These are phyloP conservation scores for Electrona antarctica DNA, from an alignment of 2,113 vertebrate genomes.

Conservation along the genomic window DNA sequence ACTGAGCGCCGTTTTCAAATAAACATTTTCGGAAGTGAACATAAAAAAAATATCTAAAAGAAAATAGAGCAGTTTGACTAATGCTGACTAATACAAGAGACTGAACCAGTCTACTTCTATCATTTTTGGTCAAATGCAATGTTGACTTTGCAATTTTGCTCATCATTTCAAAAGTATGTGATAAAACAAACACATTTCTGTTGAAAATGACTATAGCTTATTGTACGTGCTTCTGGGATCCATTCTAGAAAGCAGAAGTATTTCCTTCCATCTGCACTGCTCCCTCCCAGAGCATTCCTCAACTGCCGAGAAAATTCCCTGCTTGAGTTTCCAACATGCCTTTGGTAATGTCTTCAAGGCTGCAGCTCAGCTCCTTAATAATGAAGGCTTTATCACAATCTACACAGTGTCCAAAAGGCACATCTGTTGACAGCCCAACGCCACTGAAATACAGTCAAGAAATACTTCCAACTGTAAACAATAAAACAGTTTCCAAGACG, in stretches of 20 bases:
- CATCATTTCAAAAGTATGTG: conserved; percentile 47
- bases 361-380: conserved; percentile 49
- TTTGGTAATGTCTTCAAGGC: conserved; percentile 68
- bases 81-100: conserved; percentile 12
- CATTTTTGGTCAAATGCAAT: neutral
- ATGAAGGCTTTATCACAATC: conserved; percentile 52
- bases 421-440: conserved; percentile 33
- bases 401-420: conserved; percentile 40
- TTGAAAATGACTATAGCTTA: conserved; percentile 65
- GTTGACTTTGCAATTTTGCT: conserved; percentile 26
- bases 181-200: conserved; percentile 39
- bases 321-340: conserved; percentile 72
- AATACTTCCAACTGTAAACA: conserved; percentile 25
- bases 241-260: conserved; percentile 73
- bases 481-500: too few relatives aligned
- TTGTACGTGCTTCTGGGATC: conserved; percentile 72
- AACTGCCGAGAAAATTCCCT: conserved; percentile 78
- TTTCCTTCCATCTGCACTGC: conserved; percentile 76
- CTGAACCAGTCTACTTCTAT: conserved; percentile 1
- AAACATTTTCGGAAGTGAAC: conserved; percentile 33
- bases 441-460: conserved; percentile 50
- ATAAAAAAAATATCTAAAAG: neutral
- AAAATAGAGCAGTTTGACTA: conserved; percentile 12
- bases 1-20: conserved; percentile 30
- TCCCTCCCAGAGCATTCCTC: conserved; percentile 82